Evolutionary conservation across 2,797 vertebrate genomes (phyloP).

Genomic region (Sitta carolinensis): DNA sequence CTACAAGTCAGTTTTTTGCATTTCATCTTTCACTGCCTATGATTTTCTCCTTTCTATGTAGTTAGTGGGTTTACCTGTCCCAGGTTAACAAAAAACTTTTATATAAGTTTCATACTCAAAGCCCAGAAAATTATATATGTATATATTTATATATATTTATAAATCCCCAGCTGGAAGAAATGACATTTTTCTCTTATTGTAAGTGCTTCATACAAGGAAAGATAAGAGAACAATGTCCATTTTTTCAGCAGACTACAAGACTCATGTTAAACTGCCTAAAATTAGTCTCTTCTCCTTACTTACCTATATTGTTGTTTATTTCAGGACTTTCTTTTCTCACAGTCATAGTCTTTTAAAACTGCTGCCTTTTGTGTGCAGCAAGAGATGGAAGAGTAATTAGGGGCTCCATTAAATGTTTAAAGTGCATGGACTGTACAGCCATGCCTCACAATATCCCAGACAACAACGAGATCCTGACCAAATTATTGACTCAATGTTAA

Average conservation of each 20-base stretch:
- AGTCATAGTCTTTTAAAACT: background rate
- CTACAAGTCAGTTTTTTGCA: background rate
- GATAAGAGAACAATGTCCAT: background rate
- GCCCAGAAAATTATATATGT: background rate
- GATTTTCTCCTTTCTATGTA: background rate
- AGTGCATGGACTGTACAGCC: background rate
- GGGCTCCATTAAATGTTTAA: background rate
- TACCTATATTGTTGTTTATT: background rate
- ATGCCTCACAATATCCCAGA: background rate
- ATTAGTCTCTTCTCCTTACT: background rate
- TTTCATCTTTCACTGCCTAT: background rate
- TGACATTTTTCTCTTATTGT: background rate
- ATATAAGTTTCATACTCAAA: background rate
- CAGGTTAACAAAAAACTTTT: background rate
- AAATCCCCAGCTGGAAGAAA: background rate
- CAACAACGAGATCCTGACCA: background rate
- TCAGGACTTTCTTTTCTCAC: background rate
- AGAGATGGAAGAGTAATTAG: background rate
- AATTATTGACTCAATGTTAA: background rate
- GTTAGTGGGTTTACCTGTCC: background rate
- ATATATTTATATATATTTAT: background rate
- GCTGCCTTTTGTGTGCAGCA: background rate
- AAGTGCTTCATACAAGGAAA: background rate
- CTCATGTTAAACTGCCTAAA: background rate
- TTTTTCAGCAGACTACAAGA: background rate